Percentiles rank a stretch among this genome's conserved stretches.
Conservation (phyloP, 2,797 vertebrate species). For the Danio choprae region DNA sequence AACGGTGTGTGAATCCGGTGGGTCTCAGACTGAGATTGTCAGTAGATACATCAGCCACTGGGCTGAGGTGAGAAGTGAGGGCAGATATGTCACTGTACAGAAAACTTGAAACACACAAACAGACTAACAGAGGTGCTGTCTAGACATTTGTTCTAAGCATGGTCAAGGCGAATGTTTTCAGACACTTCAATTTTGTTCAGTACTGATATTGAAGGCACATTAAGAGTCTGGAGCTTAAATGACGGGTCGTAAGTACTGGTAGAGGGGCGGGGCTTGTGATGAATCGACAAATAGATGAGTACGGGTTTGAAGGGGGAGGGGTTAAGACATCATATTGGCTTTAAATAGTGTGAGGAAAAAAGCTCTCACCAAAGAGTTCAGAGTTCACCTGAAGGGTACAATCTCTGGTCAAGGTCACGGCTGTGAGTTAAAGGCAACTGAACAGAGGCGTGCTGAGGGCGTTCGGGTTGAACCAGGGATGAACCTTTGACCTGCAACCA, state of each 20-base stretch:
- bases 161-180: slow-evolving; percentile 82
- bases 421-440: slow-evolving; percentile 85
- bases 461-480: slow-evolving; percentile 62
- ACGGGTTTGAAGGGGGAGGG: slow-evolving; percentile 36
- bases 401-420: slow-evolving; percentile 74
- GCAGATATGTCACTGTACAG: slow-evolving; percentile 72
- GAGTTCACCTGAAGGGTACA: slow-evolving; percentile 55
- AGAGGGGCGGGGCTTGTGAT: slow-evolving; percentile 57
- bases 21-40: slow-evolving; percentile 75
- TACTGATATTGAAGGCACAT: slow-evolving; percentile 93
- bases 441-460: slow-evolving; percentile 72
- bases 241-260: slow-evolving; percentile 70
- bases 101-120: slow-evolving; percentile 69
- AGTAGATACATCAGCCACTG: slow-evolving; percentile 70
- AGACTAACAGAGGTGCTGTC: slow-evolving; percentile 82
- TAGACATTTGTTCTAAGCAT: slow-evolving; percentile 89
- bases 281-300: slow-evolving; percentile 67
- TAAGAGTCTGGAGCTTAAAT: slow-evolving; percentile 81
- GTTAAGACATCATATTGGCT: slow-evolving; percentile 75
- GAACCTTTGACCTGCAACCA: slow-evolving; percentile 60
- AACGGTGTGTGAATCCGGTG: slow-evolving; percentile 34
- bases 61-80: slow-evolving; percentile 55
- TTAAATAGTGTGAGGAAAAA: slow-evolving; percentile 49
- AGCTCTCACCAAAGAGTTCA: slow-evolving; percentile 33
- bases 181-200: slow-evolving; percentile 77